phyloP scores from a whole-genome alignment of 2,113 vertebrate genomes.

The Orthonyx spaldingii region DNA sequence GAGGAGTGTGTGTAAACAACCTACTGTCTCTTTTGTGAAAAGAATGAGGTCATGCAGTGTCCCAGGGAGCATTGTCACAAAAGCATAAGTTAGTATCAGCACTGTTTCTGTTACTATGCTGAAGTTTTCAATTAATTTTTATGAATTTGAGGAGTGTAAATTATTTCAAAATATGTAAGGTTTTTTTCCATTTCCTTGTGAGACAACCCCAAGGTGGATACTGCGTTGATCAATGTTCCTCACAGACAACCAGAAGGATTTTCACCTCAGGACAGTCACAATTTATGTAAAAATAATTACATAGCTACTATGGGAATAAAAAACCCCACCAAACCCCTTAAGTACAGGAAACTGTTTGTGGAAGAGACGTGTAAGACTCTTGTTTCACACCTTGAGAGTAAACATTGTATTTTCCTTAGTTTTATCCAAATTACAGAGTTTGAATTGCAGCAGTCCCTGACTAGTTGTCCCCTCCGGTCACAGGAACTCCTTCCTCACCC shows the following conservation, averaged over 20 bases:
- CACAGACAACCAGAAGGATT: neutral
- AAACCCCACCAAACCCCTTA: neutral
- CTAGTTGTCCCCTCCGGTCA: neutral
- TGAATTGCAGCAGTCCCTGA: neutral
- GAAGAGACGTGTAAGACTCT: neutral
- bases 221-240: neutral
- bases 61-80: neutral
- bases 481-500: neutral
- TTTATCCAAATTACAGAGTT: neutral
- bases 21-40: neutral
- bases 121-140: neutral
- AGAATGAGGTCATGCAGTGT: neutral
- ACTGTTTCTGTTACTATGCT: neutral
- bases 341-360: neutral
- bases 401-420: neutral
- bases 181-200: neutral
- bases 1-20: neutral
- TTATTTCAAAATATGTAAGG: neutral
- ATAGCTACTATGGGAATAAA: neutral
- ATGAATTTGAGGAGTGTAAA: too few species aligned
- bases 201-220: neutral
- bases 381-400: neutral
- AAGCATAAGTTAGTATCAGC: neutral
- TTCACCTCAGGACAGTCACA: neutral
- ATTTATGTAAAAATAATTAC: neutral